phyloP scores from a whole-genome alignment of 1,140 invertebrate genomes.

The Cyphomyrmex costatus region DNA sequence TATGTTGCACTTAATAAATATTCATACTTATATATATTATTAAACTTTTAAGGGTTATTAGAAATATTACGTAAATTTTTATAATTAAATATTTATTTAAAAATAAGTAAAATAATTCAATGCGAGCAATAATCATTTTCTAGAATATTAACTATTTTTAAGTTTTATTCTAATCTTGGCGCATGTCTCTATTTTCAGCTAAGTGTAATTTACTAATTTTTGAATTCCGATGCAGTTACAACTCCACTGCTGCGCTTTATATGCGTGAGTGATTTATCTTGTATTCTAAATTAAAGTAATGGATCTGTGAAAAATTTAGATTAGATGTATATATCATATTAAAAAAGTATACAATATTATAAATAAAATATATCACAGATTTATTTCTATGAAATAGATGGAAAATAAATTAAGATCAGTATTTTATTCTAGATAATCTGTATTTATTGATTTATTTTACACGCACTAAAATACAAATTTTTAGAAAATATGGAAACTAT shows the following conservation, averaged over 20 bases:
- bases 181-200: neutral
- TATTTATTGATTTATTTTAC: too few species aligned
- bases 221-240: neutral
- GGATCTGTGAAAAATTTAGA: neutral
- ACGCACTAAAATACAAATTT: too few species aligned
- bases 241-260: neutral
- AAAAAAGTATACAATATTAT: neutral
- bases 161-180: neutral
- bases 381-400: neutral
- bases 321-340: neutral
- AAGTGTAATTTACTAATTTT: neutral
- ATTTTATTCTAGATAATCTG: neutral
- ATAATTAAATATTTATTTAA: neutral
- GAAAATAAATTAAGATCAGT: neutral
- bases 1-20: neutral
- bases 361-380: neutral
- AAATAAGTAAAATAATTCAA: neutral
- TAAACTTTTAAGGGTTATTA: too few species aligned
- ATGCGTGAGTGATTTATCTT: slow-evolving; percentile 3
- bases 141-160: neutral
- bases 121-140: neutral
- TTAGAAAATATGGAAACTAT: too few species aligned
- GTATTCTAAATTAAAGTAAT: neutral
- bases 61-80: neutral
- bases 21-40: neutral